phyloP scores from a whole-genome alignment of 2,797 vertebrate species.

The Phataginus tricuspis region DNA sequence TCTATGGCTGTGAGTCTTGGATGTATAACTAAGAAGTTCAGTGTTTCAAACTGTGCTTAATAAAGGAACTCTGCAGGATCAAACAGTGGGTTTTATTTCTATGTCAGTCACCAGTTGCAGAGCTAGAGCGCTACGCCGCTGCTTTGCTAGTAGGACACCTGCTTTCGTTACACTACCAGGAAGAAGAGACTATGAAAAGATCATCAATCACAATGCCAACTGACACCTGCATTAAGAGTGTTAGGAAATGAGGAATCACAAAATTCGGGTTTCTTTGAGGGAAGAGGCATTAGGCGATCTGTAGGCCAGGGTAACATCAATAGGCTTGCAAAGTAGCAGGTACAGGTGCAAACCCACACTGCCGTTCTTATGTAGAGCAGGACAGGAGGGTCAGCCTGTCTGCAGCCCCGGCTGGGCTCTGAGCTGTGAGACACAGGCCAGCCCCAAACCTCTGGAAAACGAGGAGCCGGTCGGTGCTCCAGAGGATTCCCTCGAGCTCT shows the following conservation, averaged over 20 bases:
- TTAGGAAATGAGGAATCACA: neutral
- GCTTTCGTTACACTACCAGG: slow-evolving; percentile 8
- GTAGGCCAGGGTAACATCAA: neutral
- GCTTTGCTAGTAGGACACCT: neutral
- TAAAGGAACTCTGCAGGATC: slow-evolving; percentile 43
- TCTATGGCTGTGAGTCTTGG: slow-evolving; percentile 32
- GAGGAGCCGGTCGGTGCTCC: neutral
- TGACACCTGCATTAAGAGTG: neutral
- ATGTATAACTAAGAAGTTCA: neutral
- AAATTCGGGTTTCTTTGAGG: neutral
- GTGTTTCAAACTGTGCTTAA: slow-evolving; percentile 65
- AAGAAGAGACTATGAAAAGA: neutral
- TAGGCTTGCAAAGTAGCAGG: neutral
- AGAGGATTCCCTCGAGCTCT: neutral
- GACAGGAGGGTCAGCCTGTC: neutral
- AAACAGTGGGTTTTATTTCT: neutral
- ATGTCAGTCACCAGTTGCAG: neutral
- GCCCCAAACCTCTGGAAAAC: neutral
- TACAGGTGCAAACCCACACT: neutral
- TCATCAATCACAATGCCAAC: neutral
- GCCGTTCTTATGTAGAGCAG: neutral
- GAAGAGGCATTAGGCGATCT: neutral
- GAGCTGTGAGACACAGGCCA: neutral
- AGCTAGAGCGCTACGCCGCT: neutral
- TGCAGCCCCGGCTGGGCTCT: neutral